Base-by-base conservation (phyloP, 2,113 vertebrate genomes). In the Tupaia tana region DNA sequence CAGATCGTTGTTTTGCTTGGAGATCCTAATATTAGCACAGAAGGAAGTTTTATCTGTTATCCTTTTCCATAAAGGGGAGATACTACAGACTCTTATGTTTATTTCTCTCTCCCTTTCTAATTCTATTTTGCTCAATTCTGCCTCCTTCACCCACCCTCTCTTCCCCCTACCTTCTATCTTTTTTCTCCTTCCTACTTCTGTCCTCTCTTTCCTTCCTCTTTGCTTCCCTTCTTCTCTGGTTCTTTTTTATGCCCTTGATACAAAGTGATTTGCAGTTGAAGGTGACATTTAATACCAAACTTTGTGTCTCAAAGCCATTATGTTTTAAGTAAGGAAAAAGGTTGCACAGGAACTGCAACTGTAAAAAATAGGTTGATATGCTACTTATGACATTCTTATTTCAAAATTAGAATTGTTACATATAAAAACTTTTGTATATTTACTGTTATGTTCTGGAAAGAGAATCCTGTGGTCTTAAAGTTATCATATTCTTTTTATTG, bases 1-100 rank as follows among this genome's bases (percentile, higher is more conserved):
- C 19, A 91, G 25, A 25, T 89, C 63, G 19, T 80, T 89, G 64
- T 91, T 95, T 96, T 86, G n/a, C 73, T 93, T 96, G 75, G 24
- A 93, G 91, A 88, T 87, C 7, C 43, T 88, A 81, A 64, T 85
- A 43, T 75, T 92, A 52, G 6, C 79, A 90, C 16, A 86, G 66
- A 90, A 88, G 19, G 84, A n/a, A 75, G 31, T 93, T 12, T 29
- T 56, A 31, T 25, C 54, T 83, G n/a, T 87, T 87, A 73, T 70
- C 9, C 1, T 83, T 94, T 96, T 81, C 27, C 43, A 43, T 43
- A 5, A 43, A 43, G 43, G 22, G 61, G 24, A 94, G 43, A 89
- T 92, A 78, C 56, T 93, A 14, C 79, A 59, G 70, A 66, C 22
- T 87, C 14, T 73, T 87, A 58, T n/a, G 14, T 93, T 67, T 19